A percentile compares a stretch with the other conserved stretches of the same genome.
These are phyloP conservation scores for Fopius arisanus DNA, from an alignment of 1,140 invertebrate genomes.

Conservation along the genomic window DNA sequence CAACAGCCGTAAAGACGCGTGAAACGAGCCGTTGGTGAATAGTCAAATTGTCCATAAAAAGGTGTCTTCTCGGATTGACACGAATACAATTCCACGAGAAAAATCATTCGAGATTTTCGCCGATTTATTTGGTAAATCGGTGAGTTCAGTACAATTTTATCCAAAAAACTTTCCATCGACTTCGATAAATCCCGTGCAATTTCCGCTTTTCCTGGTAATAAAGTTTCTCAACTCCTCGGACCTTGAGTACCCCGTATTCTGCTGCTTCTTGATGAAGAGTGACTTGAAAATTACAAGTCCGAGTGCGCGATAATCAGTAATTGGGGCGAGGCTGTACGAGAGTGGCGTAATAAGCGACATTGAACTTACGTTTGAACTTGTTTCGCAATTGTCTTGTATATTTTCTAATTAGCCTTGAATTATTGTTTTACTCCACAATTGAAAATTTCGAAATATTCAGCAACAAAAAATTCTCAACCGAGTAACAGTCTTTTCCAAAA, in stretches of 20 bases:
- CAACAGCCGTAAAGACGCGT: no score
- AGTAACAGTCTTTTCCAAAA: no score
- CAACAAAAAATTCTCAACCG: no score
- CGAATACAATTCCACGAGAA: not conserved
- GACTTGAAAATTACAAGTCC: not conserved
- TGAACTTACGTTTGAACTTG: constrained; percentile 19
- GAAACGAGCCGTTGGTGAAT: no score
- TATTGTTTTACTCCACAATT: not conserved
- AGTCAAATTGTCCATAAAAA: no score
- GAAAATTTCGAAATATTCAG: no score
- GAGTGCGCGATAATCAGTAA: constrained; percentile 20
- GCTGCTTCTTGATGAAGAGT: not conserved
- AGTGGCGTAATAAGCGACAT: constrained; percentile 17
- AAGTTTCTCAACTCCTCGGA: not conserved
- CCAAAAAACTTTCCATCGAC: no score
- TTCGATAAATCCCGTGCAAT: no score
- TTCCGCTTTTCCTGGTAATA: not conserved
- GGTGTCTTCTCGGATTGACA: no score
- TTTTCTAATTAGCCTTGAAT: not conserved
- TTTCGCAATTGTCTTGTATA: not conserved
- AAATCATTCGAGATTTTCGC: not conserved
- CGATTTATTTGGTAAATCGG: no score
- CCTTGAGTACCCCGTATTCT: not conserved
- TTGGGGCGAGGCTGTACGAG: constrained; percentile 21
- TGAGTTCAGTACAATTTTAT: no score